A percentile compares a stretch with the other conserved stretches of the same genome.
phyloP scores from a whole-genome alignment of 92 coral and sea anemone species.

The Zoanthus solanderi region DNA sequence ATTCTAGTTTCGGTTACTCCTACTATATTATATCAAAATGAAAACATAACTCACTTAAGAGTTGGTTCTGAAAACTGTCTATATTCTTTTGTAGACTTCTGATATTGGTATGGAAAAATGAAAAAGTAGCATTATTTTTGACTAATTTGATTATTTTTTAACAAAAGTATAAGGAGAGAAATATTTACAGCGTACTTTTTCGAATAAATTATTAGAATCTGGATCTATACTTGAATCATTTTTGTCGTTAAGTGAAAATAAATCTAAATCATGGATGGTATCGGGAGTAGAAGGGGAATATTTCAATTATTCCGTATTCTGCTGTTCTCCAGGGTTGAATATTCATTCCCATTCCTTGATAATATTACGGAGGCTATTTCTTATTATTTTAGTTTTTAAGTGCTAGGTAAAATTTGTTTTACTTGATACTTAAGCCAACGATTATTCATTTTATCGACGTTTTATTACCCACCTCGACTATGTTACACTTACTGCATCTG shows the following conservation, averaged over 20 bases:
- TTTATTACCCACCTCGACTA: conserved; percentile 47
- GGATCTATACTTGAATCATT: neutral
- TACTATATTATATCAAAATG: neutral
- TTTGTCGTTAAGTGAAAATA: conserved; percentile 7
- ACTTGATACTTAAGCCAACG: conserved; percentile 56
- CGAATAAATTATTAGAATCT: neutral
- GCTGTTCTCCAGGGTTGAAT: conserved; percentile 45
- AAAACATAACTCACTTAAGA: conserved; percentile 12
- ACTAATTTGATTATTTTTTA: neutral
- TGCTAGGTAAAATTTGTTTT: conserved; percentile 49
- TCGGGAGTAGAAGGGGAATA: conserved; percentile 28
- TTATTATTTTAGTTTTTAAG: conserved; percentile 56
- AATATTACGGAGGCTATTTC: conserved; percentile 56
- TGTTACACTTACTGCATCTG: conserved; percentile 58
- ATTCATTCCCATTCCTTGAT: conserved; percentile 49
- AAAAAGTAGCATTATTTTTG: neutral
- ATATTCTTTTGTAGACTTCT: conserved; percentile 10
- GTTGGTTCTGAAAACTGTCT: conserved; percentile 45
- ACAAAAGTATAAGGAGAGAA: neutral
- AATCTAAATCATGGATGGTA: conserved; percentile 1
- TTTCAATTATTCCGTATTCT: conserved; percentile 48
- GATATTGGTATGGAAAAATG: neutral
- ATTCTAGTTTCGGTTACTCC: neutral
- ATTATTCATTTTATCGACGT: conserved; percentile 17
- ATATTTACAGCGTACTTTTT: neutral